phyloP scores from a whole-genome alignment of 2,113 vertebrate species.

The Conger conger region DNA sequence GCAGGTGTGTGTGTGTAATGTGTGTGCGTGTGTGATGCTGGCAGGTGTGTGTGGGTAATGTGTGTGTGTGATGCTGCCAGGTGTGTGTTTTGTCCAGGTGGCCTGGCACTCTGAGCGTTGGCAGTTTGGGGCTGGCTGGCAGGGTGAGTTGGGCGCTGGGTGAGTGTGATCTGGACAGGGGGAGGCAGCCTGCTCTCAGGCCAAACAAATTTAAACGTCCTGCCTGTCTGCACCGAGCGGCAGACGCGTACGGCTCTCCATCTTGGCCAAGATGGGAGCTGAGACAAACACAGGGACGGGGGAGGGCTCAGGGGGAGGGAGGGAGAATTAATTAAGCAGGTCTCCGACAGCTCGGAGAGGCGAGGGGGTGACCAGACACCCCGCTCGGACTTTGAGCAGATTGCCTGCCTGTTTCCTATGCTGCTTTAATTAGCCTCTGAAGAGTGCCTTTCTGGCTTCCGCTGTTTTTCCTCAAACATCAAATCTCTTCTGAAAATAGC shows the following conservation, averaged over 20 bases:
- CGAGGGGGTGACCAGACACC: constrained; percentile 51
- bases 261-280: not conserved
- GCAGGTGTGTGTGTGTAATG: not conserved
- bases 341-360: constrained; percentile 55
- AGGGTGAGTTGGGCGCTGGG: not conserved
- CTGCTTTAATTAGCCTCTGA: constrained; percentile 77
- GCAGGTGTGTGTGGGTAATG: constrained; percentile 12
- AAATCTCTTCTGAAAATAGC: constrained; percentile 24
- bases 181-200: not conserved
- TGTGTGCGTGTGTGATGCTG: not conserved
- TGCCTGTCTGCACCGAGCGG: not conserved
- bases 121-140: not conserved
- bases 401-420: constrained; percentile 71
- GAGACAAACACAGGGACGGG: constrained; percentile 23
- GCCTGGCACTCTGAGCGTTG: too few relatives aligned
- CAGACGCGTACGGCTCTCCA: constrained; percentile 7
- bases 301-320: not conserved
- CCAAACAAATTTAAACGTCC: constrained; percentile 19
- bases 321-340: constrained; percentile 63
- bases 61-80: not conserved
- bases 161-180: not conserved
- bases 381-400: constrained; percentile 65
- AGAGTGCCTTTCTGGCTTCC: constrained; percentile 60
- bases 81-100: not conserved
- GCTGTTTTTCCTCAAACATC: constrained; percentile 54